Conservation (phyloP, 2,113 vertebrate genomes). For the Andinoacara biseriatus region DNA sequence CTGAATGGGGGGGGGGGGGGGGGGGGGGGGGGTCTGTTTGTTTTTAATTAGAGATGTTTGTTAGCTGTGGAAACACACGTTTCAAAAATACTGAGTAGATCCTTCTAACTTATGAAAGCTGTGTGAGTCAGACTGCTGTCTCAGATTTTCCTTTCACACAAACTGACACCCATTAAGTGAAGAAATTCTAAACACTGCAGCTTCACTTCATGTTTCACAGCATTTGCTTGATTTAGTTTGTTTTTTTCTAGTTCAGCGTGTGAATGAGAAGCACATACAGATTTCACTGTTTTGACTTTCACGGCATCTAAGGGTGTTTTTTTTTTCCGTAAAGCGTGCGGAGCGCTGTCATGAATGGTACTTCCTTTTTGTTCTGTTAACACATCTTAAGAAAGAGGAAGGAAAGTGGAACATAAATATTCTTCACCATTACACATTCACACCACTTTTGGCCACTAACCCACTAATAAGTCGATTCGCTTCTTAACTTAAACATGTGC, state of each 20-base stretch:
- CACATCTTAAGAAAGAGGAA: constrained; percentile 63
- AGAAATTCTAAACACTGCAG: too few relatives aligned
- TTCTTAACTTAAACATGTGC: not conserved
- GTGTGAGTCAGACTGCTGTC: not conserved
- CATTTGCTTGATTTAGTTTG: not conserved
- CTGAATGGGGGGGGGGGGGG: too few relatives aligned
- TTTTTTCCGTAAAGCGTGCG: not conserved
- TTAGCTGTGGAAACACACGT: not conserved
- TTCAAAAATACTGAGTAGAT: not conserved
- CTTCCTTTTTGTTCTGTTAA: constrained; percentile 53
- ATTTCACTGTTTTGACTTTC: not conserved
- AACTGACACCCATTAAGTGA: not conserved
- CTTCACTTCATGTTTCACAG: not conserved
- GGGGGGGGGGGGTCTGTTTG: too few relatives aligned
- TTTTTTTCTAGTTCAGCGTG: not conserved
- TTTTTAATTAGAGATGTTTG: not conserved
- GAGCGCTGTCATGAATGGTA: not conserved
- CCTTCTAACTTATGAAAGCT: not conserved
- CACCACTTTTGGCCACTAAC: not conserved
- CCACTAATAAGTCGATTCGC: not conserved
- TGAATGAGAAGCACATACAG: not conserved
- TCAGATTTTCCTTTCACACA: constrained; percentile 4
- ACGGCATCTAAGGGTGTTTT: not conserved
- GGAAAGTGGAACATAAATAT: not conserved
- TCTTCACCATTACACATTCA: not conserved